Base-by-base conservation (phyloP, 35 echinoderm and acorn worm genomes). In the Acanthaster planci region DNA sequence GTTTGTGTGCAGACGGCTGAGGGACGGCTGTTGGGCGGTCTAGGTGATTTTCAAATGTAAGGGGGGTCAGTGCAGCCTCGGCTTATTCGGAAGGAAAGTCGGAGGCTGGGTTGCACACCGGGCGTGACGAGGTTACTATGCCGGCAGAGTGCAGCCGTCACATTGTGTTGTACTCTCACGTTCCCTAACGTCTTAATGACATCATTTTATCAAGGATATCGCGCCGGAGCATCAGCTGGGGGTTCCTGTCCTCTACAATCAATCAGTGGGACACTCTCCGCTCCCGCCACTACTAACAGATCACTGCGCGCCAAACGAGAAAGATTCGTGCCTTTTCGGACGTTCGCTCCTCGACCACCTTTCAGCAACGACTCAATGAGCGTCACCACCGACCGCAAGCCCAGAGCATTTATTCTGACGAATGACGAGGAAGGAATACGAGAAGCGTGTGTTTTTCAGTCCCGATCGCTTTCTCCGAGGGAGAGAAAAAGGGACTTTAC, bases 191-290 rank as follows among this genome's bases (percentile, higher is more conserved):
- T 72, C 64, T 29, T 30, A 72, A 72, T 72, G 64, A 72, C 34
- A 72, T 72, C 64, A 35, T 72, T 72, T 72, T 72, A 72, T 47
- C 42, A 47, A 47, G 42, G 42, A 47, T 47, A 47, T 72, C 64
- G 22, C 64, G 26, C 22, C 14, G 64, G 9, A 7, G 34, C 64
- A 72, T 72, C 64, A 72, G 64, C 64, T 72, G 64, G 42, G 64
- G 22, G 21, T 72, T 26, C 21, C 57, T 60, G n/a, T 19, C 57
- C 57, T 60, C 57, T 35, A 19, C 19, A 72, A 72, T 72, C 64
- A 72, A 72, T 72, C 64, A 72, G 64, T 72, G 23, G 23, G 64
- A 30, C 34, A 14, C 64, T 72, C 18, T 26, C 23, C 2, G 19
- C 30, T 72, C 23, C 34, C 64, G 34, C 30, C 21, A 47, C 64